A percentile compares a stretch with the other conserved stretches of the same genome.
Conservation (phyloP, 2,113 vertebrate genomes). For the Clarias macrocephalus region DNA sequence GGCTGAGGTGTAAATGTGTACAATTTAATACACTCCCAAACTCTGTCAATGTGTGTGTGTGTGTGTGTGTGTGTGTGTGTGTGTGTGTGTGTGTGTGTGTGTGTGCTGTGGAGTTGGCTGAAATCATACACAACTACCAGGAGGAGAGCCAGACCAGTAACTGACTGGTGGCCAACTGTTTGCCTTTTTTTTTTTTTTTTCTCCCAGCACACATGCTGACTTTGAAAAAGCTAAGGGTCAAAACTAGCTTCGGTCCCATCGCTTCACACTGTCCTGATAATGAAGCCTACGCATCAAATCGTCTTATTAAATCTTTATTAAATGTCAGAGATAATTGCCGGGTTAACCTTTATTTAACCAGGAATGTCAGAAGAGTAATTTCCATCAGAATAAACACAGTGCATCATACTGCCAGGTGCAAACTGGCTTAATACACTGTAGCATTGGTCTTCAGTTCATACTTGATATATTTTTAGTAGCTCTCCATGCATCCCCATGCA, state of each 20-base stretch:
- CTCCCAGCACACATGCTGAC: slow-evolving; percentile 90
- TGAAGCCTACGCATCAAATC: not conserved
- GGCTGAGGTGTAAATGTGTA: not conserved
- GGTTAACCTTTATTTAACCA: slow-evolving; percentile 25
- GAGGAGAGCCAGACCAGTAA: slow-evolving; percentile 95
- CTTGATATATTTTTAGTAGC: not conserved
- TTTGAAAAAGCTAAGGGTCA: slow-evolving; percentile 87
- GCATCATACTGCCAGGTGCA: not conserved
- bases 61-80: slow-evolving; percentile 40
- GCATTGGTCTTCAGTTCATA: not conserved
- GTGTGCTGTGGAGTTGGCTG: slow-evolving; percentile 64
- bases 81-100: slow-evolving; percentile 42
- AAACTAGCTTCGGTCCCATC: not conserved
- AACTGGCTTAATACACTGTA: not conserved
- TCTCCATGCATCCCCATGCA: not conserved
- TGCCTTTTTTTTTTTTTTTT: slow-evolving; percentile 81
- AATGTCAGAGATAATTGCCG: slow-evolving; percentile 41
- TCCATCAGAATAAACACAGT: not conserved
- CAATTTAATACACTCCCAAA: not conserved
- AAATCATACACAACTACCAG: slow-evolving; percentile 97
- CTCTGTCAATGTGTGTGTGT: slow-evolving; percentile 30
- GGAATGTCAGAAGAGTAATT: slow-evolving; percentile 10
- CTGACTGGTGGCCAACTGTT: slow-evolving; percentile 95
- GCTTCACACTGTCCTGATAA: slow-evolving; percentile 4
- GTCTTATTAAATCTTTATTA: slow-evolving; percentile 19